Evolutionary conservation across 2,797 vertebrate genomes (phyloP), one percentile per base, ranked within the genome.

Genomic region (Poeciliopsis paucimaculata): DNA sequence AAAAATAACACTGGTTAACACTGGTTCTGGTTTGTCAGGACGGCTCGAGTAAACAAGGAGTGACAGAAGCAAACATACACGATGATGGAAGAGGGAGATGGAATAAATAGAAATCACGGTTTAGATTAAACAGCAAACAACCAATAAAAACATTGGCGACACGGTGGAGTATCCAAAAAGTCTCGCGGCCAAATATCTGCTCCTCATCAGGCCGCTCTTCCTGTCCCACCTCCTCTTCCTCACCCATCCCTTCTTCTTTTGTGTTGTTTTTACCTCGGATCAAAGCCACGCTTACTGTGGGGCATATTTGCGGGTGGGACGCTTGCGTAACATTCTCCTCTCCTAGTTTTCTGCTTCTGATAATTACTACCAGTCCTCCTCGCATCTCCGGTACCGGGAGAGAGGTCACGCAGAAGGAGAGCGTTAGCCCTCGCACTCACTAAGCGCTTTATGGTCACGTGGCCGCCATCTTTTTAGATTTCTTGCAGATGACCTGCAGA

Each of bases 361-460:
- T 94, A 92, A 94, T 92, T 79, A 77, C 82, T 83, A 82, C 84
- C 92, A 91, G 90, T 77, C 79, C 80, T 75, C 73, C 71, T 71
- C 73, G 10, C 68, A 71, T 70, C 70, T 86, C 70, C 77, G 16
- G 36, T 62, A 49, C 34, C 18, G 26, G 70, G 64, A 78, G 76
- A 75, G 55, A 72, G 18, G 8, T 31, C 18, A 36, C 72, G 36
- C 86, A 84, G 82, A 55, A 73, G 88, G 84, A 86, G 72, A 82
- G 73, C 15, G 7, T 84, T 86, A 64, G 55, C 15, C 53, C 70
- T 31, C 76, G 1, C 2, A 68, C 80, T 70, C 81, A 66, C 71
- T 45, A 87, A 81, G 31, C 1, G n/a, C 45, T 86, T 88, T 79
- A 82, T 80, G 76, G 73, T 88, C 84, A 83, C 72, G 47, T 88